A percentile compares a stretch with the other conserved stretches of the same genome.
Conservation (phyloP, 2,113 vertebrate genomes). For the Thunnus thynnus region DNA sequence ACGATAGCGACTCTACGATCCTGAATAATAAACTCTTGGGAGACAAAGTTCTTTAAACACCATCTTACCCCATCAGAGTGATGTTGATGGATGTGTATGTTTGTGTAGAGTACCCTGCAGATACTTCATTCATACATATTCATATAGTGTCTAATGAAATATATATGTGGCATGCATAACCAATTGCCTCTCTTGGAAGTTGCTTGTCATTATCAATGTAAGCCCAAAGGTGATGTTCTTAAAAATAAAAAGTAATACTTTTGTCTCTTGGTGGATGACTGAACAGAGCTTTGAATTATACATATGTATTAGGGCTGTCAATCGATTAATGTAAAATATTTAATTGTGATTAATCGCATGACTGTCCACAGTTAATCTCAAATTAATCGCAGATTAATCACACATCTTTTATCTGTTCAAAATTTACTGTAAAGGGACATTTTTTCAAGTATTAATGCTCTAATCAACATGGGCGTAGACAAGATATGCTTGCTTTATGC, state of each 20-base stretch:
- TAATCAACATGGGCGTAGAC: too few species aligned
- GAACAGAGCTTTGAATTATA: constrained; percentile 20
- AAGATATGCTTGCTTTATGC: too few species aligned
- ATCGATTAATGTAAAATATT: too few species aligned
- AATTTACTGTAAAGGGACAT: too few species aligned
- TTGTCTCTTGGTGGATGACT: constrained; percentile 13
- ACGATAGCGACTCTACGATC: constrained; percentile 39
- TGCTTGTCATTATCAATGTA: constrained; percentile 50
- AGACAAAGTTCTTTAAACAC: constrained; percentile 62
- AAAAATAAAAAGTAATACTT: constrained; percentile 38
- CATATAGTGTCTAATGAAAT: constrained; percentile 67
- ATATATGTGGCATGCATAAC: constrained; percentile 66
- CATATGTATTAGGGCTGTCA: not conserved
- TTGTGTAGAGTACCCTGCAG: constrained; percentile 60
- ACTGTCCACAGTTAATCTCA: too few species aligned
- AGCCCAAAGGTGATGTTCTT: constrained; percentile 38
- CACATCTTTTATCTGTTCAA: too few species aligned
- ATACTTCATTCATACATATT: constrained; percentile 68
- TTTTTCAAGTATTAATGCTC: too few species aligned
- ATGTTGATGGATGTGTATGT: constrained; percentile 67
- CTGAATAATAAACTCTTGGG: constrained; percentile 54
- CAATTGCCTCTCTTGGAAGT: constrained; percentile 38
- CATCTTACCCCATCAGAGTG: constrained; percentile 50
- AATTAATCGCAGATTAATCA: too few species aligned
- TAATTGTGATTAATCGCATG: too few species aligned